Evolutionary conservation across 2,888 invertebrate species (phyloP), one percentile per base, ranked within the genome.

Genomic region (Hermaeophaga mercurialis): DNA sequence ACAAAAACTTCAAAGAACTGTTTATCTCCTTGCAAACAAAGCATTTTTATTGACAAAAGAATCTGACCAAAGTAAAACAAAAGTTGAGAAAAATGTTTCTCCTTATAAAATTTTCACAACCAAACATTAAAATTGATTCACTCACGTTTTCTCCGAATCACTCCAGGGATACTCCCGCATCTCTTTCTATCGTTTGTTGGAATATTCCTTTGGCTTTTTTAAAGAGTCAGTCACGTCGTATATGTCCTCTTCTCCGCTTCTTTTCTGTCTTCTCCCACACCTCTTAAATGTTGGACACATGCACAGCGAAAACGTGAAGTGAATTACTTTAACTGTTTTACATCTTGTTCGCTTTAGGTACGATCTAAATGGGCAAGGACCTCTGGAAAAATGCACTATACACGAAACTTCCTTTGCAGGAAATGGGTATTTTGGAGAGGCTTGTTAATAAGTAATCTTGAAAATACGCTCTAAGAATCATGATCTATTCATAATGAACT

Each of bases 251-350:
- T 48, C 38, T 26, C 36, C 9, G 9, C 17, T 28, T 46, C 33
- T n/a, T n/a, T n/a, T n/a, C n/a, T 33, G 12, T 12, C 22, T 19
- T 5, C 46, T 11, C 46, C 46, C 8, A 18, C 47, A 24, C 18
- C 33, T 33, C 48, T 53, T 59, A 61, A 60, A 61, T 63, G 61
- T 63, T 54, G 63, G 65, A 65, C 65, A 63, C 63, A 65, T 63
- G 61, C 65, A 65, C 53, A 55, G 41, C 36, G 48, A 50, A 46
- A 47, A 65, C 65, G 65, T 65, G 63, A 26, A 54, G 41, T 22
- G 65, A 65, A 61, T 65, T 36, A 19, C 58, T 45, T 55, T 49
- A 38, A 49, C 60, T 54, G 43, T 53, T 64, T 64, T 60, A 60
- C 64, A 59, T 64, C 62, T 60, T 57, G 59, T 62, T 62, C 59